Percentiles rank a stretch among this genome's conserved stretches.
phyloP scores from a whole-genome alignment of 2,888 invertebrate species.

The Hypolimnas misippus region DNA sequence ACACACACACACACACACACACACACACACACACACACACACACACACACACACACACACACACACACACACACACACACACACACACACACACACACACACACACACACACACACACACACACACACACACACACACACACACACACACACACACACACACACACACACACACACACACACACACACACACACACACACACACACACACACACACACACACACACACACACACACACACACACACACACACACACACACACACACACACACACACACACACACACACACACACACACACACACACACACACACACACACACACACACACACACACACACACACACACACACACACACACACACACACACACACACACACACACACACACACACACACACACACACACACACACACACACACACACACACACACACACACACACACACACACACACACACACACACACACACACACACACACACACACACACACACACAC shows the following conservation, averaged over 20 bases:
- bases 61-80: no score
- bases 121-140: no score
- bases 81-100: no score
- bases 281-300: slow-evolving; percentile 11
- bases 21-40: no score
- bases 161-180: no score
- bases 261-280: slow-evolving; percentile 10
- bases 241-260: slow-evolving; percentile 11
- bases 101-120: no score
- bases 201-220: slow-evolving; percentile 5
- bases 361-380: slow-evolving; percentile 11
- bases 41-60: no score
- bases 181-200: no score
- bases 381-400: slow-evolving; percentile 10
- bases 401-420: slow-evolving; percentile 11
- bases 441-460: slow-evolving; percentile 10
- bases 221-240: slow-evolving; percentile 11
- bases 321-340: slow-evolving; percentile 10
- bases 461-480: slow-evolving; percentile 11
- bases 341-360: slow-evolving; percentile 11
- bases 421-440: slow-evolving; percentile 11
- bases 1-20: no score
- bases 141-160: no score
- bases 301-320: slow-evolving; percentile 11
- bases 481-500: slow-evolving; percentile 11